A percentile compares a stretch with the other conserved stretches of the same genome.
Conservation (phyloP, 2,888 invertebrate genomes). For the Scaptomyza polygonia region DNA sequence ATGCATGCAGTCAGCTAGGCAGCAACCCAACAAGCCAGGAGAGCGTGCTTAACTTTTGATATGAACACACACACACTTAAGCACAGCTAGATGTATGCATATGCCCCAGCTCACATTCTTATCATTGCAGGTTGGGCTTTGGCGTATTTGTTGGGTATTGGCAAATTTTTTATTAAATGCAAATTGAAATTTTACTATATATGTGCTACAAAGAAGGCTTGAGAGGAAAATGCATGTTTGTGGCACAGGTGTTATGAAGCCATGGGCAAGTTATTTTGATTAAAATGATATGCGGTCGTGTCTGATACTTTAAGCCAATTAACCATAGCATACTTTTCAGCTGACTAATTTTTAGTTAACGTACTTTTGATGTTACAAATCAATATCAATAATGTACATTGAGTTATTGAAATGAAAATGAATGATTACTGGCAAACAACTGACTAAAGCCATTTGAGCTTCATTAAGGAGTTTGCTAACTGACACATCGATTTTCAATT, state of each 20-base stretch:
- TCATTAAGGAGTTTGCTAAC: conserved; percentile 30
- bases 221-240: conserved; percentile 3
- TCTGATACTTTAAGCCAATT: conserved; percentile 43
- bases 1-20: conserved; percentile 2
- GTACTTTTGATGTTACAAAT: not conserved
- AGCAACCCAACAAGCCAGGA: conserved; percentile 20
- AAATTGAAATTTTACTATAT: conserved; percentile 75
- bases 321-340: conserved; percentile 27
- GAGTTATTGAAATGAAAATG: not conserved
- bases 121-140: conserved; percentile 48
- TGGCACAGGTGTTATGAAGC: conserved; percentile 12
- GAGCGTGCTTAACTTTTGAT: conserved; percentile 63
- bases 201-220: conserved; percentile 26
- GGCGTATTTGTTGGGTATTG: conserved; percentile 67
- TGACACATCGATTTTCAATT: conserved; percentile 60
- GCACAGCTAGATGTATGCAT: not conserved
- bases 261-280: conserved; percentile 67
- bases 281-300: conserved; percentile 58
- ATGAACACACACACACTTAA: conserved; percentile 21
- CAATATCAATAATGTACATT: not conserved
- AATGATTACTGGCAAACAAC: conserved; percentile 11
- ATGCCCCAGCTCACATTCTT: conserved; percentile 15
- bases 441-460: conserved; percentile 14
- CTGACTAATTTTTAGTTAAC: conserved; percentile 11
- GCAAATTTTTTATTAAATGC: conserved; percentile 74